Percentiles rank a stretch among this genome's conserved stretches.
Evolutionary conservation across 2,113 vertebrate species (phyloP).

Genomic region (Takifugu bimaculatus): DNA sequence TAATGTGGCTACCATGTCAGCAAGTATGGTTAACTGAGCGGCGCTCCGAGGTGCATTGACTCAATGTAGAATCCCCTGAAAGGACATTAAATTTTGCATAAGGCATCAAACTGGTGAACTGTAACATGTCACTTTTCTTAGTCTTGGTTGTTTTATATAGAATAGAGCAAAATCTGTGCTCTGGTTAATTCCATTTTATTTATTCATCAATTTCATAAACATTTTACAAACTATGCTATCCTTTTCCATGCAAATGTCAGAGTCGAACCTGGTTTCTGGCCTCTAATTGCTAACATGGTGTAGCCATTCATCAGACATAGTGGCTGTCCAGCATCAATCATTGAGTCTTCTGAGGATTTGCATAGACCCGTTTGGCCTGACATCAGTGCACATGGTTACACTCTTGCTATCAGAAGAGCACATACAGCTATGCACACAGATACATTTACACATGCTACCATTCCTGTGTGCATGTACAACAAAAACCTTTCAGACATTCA

Average conservation of each 20-base stretch:
- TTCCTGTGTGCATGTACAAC: conserved; percentile 39
- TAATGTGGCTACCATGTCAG: conserved; percentile 39
- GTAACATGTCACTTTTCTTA: too few relatives aligned
- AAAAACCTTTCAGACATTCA: conserved; percentile 27
- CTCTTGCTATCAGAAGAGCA: conserved; percentile 18
- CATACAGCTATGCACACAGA: conserved; percentile 26
- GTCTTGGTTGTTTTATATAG: too few relatives aligned
- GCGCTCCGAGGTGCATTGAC: conserved; percentile 14
- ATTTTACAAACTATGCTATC: conserved; percentile 10
- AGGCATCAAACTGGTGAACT: too few relatives aligned
- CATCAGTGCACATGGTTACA: conserved; percentile 27
- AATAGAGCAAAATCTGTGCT: background rate
- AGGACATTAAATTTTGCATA: too few relatives aligned
- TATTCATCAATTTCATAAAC: conserved; percentile 5
- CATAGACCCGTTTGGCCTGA: conserved; percentile 35
- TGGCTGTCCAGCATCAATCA: conserved; percentile 56
- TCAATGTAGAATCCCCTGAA: conserved; percentile 47
- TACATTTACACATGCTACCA: conserved; percentile 41
- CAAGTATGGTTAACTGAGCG: conserved; percentile 24
- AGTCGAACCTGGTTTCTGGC: conserved; percentile 38
- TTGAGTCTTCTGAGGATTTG: conserved; percentile 38
- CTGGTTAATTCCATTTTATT: conserved; percentile 14
- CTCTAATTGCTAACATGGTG: conserved; percentile 52
- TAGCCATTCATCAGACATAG: conserved; percentile 55
- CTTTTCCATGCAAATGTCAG: conserved; percentile 13